Base-by-base conservation (phyloP, 2,888 invertebrate species). In the Zhuqinia jingwanae region DNA sequence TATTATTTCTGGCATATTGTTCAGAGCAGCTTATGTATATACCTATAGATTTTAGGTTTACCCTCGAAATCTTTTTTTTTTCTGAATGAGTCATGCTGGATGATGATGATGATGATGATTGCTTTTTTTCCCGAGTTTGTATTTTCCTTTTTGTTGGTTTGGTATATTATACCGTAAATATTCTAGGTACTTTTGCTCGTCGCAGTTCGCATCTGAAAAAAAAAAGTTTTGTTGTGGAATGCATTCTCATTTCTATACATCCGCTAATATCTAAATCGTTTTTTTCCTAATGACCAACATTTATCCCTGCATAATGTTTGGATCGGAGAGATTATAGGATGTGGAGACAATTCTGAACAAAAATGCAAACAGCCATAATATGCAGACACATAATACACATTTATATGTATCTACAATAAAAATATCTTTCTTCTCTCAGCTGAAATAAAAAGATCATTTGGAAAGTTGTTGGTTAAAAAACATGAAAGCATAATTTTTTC, bases 361-460 rank as follows among this genome's bases (percentile, higher is more conserved):
- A 27, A 68, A 68, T 36, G n/a, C n/a, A n/a, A n/a, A n/a, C n/a
- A n/a, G n/a, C n/a, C n/a, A n/a, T n/a, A n/a, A n/a, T n/a, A n/a
- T n/a, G n/a, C n/a, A n/a, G n/a, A n/a, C n/a, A n/a, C n/a, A n/a
- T n/a, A n/a, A n/a, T n/a, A n/a, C n/a, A n/a, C n/a, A n/a, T n/a
- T n/a, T n/a, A n/a, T n/a, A 42, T 20, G 20, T 70, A 15, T 17
- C 27, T 1, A n/a, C 1, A 45, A n/a, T 22, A 73, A 73, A 47
- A 27, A 20, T 30, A 20, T 13, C 27, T 27, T 27, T 22, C 13
- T 27, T 75, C 53, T 75, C 53, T 53, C 73, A 53, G 50, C 73
- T 75, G 50, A 75, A 75, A 50, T 45, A 45, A 75, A 75, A 53
- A 27, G 50, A 75, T 75, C 50, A 30, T 75, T 75, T 75, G 53